Evolutionary conservation across 2,888 invertebrate species (phyloP), one percentile per base, ranked within the genome.

Genomic region (Synanthedon andrenaeformis): DNA sequence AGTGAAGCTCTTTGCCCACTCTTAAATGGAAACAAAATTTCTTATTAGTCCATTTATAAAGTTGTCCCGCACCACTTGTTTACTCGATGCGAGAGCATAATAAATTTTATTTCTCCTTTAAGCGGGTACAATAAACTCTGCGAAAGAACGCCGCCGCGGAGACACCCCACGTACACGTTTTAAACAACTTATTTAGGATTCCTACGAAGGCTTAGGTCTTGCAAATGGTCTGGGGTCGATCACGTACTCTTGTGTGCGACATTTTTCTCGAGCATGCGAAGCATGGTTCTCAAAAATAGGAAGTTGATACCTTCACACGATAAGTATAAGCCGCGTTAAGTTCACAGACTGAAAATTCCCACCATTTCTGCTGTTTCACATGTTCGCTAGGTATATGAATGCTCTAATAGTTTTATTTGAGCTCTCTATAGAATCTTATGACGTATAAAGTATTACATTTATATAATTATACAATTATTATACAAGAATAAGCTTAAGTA

Each of bases 131-230:
- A 61, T 64, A 62, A 63, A 62, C 51, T 58, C 52, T 35, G 56
- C 48, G 56, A 53, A 53, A 55, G 41, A 35, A 51, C 50, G 52
- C 12, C 56, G 41, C 19, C 41, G 45, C 13, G 19, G 42, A 28
- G 55, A 55, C 50, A 55, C 56, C 57, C 53, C 57, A 56, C 54
- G 59, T 56, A 45, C 13, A 45, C 63, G 49, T 57, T 64, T 59
- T 56, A 60, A 61, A 65, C 62, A 65, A 66, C 61, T 72, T 73
- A 62, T 69, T 74, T 67, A 63, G 62, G 63, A 68, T 69, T 67
- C 66, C 62, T 60, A 54, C 55, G 61, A 57, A 59, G 56, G 53
- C 49, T 12, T 56, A 52, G 56, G 59, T 54, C 53, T 51, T 55
- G 58, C 56, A 60, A 55, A 55, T 58, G 60, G 58, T 23, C 41